Evolutionary conservation across 2,888 invertebrate genomes (phyloP).

Genomic region (Resseliella maxima): DNA sequence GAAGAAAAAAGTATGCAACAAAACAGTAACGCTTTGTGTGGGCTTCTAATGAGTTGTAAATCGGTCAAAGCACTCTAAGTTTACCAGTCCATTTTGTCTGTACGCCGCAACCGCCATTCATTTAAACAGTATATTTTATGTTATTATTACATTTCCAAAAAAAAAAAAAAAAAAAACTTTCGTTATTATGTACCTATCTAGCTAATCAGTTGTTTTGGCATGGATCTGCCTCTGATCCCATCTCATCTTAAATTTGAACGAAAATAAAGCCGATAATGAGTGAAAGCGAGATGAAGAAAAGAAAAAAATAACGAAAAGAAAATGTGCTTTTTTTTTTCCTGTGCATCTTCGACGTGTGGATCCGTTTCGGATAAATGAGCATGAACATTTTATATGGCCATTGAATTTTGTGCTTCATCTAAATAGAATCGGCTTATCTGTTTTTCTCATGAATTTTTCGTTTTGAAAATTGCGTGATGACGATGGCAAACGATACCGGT

Average conservation of each 20-base stretch:
- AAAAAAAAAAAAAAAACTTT: background rate
- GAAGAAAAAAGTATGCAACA: too few species aligned
- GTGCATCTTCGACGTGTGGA: background rate
- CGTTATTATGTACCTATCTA: constrained; percentile 39
- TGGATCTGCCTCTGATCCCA: background rate
- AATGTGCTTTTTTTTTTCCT: too few species aligned
- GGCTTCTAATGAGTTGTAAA: constrained; percentile 32
- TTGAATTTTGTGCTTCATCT: background rate
- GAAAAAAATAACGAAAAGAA: too few species aligned
- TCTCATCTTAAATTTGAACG: background rate
- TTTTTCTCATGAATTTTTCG: constrained; percentile 11
- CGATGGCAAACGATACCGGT: too few species aligned
- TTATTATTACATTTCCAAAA: constrained; percentile 21
- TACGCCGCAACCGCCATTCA: background rate
- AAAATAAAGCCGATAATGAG: background rate
- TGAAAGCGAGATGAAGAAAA: background rate
- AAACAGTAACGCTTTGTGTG: background rate
- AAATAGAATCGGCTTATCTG: background rate
- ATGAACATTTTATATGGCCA: background rate
- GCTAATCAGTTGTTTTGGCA: background rate
- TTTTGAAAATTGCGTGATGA: background rate
- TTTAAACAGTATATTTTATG: background rate
- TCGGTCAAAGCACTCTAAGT: constrained; percentile 15
- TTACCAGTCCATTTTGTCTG: background rate
- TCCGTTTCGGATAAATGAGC: constrained; percentile 21